Percentiles rank a stretch among this genome's conserved stretches.
Conservation (phyloP, 1,140 invertebrate genomes). For the Acyrthosiphon pisum region DNA sequence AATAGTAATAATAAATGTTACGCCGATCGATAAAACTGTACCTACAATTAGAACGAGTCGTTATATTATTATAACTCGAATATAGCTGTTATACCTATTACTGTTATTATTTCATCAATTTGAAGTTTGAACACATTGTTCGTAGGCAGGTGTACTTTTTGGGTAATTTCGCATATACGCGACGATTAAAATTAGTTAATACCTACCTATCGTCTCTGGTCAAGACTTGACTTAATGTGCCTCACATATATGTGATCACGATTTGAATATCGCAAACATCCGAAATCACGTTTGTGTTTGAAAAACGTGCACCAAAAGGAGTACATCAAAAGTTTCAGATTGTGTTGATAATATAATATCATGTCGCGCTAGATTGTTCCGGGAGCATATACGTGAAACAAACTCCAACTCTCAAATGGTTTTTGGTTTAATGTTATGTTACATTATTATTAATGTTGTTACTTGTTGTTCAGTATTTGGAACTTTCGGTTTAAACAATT, state of each 20-base stretch:
- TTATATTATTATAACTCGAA: background rate
- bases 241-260: too few relatives aligned
- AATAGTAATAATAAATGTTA: background rate
- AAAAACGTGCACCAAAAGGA: background rate
- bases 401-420: background rate
- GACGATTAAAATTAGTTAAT: background rate
- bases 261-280: background rate
- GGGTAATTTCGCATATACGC: background rate
- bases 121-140: background rate
- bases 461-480: background rate
- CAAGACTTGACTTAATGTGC: too few relatives aligned
- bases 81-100: background rate
- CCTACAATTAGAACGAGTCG: background rate
- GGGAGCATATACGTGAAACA: background rate
- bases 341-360: background rate
- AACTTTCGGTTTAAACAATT: background rate
- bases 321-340: background rate
- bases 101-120: too few relatives aligned
- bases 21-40: background rate
- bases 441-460: background rate
- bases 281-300: background rate
- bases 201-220: background rate
- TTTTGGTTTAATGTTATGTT: background rate
- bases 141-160: background rate
- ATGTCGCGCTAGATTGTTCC: background rate